Base-by-base conservation (phyloP, 2,113 vertebrate genomes). In the Hemichromis elongatus region DNA sequence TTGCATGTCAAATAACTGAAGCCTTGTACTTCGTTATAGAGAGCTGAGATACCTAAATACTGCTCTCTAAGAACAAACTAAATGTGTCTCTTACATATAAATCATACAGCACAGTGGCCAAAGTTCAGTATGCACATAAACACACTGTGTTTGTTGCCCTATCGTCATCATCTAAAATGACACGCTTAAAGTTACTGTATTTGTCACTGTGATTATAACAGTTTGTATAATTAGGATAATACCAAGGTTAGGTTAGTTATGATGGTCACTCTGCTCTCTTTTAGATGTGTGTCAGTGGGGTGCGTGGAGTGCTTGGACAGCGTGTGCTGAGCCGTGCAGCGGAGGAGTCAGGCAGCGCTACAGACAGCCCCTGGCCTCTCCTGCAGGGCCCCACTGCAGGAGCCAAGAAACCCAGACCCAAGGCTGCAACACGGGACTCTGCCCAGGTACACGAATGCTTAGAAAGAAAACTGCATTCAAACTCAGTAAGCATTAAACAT, bases 251-350 rank as follows among this genome's bases (percentile, higher is more conserved):
- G 28, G 45, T 4, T 80, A 54, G 30, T 8, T 7, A 50, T 55
- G 59, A 11, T 82, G 9, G 61, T 70, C 37, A 26, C 56, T 86
- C 28, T 18, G 12, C 33, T 21, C 33, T 21, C 66, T 42, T 88
- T 14, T 50, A 99, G 98, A 97, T 82, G 55, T 88, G 40, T 98
- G 98, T 87, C 93, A 95, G 80, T 99, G 98, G 98, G 95, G 96
- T 35, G 55, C 28, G 1, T 98, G 98, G 98, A 96, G 96, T 0
- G 24, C 91, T 1, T 99, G 98, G 98, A 96, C 97, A 1, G 94
- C 94, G 2, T 99, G 98, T 81, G 95, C 92, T 3, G 94, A 96
- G 12, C 96, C 97, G 5, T 98, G 98, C 83, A 96, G 94, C 0
- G 97, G 97, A 2, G 97, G 97, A 1, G 96, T 97, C 92, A 96